Evolutionary conservation across 2,888 invertebrate species (phyloP).

Genomic region (Sisyra terminalis): DNA sequence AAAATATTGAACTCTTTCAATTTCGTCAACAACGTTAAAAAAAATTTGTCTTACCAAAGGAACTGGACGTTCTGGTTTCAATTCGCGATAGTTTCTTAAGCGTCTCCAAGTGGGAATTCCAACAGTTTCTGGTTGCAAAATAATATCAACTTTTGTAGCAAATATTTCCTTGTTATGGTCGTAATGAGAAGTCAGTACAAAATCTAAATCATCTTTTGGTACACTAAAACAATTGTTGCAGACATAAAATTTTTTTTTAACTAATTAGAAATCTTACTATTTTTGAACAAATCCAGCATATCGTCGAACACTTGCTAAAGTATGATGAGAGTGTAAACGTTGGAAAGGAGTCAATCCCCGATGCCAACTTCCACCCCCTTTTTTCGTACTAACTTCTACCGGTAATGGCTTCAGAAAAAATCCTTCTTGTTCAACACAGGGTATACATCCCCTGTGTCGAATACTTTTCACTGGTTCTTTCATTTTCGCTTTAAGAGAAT

Average conservation of each 20-base stretch:
- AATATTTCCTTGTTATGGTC: constrained; percentile 46
- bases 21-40: no score
- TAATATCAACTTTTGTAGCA: constrained; percentile 42
- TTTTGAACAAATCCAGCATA: constrained; percentile 25
- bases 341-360: constrained; percentile 24
- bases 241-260: background rate
- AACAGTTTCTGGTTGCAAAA: constrained; percentile 50
- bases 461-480: constrained; percentile 14
- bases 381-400: constrained; percentile 16
- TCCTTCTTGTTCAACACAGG: constrained; percentile 30
- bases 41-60: constrained; percentile 8
- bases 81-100: constrained; percentile 41
- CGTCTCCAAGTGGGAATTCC: constrained; percentile 48
- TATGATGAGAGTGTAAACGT: constrained; percentile 33
- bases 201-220: constrained; percentile 53
- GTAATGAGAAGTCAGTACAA: constrained; percentile 47
- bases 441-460: constrained; percentile 23
- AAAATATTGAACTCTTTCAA: no score
- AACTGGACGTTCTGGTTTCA: constrained; percentile 24
- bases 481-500: background rate
- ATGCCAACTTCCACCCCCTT: constrained; percentile 22
- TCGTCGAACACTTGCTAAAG: constrained; percentile 32
- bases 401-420: constrained; percentile 25
- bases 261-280: constrained; percentile 12
- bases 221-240: constrained; percentile 22